Evolutionary conservation across 2,888 invertebrate species (phyloP).

Genomic region (Eurytoma adleriae): DNA sequence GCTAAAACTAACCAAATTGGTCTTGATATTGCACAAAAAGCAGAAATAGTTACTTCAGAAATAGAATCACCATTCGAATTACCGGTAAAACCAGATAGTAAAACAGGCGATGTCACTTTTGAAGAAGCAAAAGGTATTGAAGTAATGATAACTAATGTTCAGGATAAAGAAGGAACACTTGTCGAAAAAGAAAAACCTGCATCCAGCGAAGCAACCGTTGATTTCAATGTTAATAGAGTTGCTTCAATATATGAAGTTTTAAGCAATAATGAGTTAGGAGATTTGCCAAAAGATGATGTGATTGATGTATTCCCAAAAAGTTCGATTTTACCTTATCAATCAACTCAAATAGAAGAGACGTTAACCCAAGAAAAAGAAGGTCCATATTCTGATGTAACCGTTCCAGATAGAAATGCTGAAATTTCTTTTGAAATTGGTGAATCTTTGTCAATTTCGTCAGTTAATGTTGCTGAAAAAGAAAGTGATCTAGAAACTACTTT

Average conservation of each 20-base stretch:
- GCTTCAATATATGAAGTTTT: conserved; percentile 69
- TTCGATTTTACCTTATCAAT: conserved; percentile 64
- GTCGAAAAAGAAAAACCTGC: conserved; percentile 63
- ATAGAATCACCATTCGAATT: conserved; percentile 77
- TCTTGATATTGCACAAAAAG: conserved; percentile 75
- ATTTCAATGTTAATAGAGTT: conserved; percentile 66
- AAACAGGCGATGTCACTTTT: conserved; percentile 77
- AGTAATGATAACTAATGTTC: conserved; percentile 76
- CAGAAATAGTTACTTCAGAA: conserved; percentile 77
- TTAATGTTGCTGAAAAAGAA: conserved; percentile 69
- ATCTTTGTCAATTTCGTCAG: conserved; percentile 66
- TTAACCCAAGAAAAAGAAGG: conserved; percentile 69
- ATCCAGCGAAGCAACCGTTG: conserved; percentile 65
- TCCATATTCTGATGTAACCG: conserved; percentile 75
- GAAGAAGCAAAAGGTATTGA: conserved; percentile 80
- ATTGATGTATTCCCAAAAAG: conserved; percentile 63
- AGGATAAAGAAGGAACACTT: conserved; percentile 71
- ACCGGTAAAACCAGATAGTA: conserved; percentile 78
- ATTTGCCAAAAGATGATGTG: conserved; percentile 54
- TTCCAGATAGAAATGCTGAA: conserved; percentile 78
- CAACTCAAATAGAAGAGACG: conserved; percentile 69
- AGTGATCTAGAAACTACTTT: conserved; percentile 62
- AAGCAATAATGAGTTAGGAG: conserved; percentile 64
- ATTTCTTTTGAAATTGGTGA: conserved; percentile 70
- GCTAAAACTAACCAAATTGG: conserved; percentile 74